Percentiles rank a stretch among this genome's conserved stretches.
Conservation (phyloP, 2,113 vertebrate genomes). For the Solea senegalensis region DNA sequence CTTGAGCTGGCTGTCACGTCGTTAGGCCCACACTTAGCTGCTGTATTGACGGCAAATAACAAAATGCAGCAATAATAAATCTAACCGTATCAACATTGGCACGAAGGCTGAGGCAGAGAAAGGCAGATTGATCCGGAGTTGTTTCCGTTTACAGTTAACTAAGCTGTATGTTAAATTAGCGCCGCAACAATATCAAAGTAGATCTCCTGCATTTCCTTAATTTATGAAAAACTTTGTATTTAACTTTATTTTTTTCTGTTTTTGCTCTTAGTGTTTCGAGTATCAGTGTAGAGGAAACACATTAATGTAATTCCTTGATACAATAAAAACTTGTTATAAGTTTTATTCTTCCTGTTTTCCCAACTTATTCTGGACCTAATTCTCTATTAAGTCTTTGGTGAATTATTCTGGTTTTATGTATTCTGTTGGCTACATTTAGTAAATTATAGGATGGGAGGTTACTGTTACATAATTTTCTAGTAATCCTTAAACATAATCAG, state of each 20-base stretch:
- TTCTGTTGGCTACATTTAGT: background rate
- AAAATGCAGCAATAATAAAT: too few species aligned
- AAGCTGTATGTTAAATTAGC: background rate
- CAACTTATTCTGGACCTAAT: constrained; percentile 10
- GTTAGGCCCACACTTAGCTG: too few species aligned
- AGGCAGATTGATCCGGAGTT: background rate
- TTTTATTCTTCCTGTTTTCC: constrained; percentile 41
- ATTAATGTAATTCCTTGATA: constrained; percentile 33
- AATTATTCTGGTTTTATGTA: background rate
- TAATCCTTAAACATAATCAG: background rate
- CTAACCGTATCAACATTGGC: background rate
- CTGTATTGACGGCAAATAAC: too few species aligned
- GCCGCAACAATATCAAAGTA: constrained; percentile 1
- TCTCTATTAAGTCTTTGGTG: background rate
- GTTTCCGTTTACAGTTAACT: background rate
- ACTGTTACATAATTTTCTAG: background rate
- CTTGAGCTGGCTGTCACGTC: too few species aligned
- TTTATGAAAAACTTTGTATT: constrained; percentile 63
- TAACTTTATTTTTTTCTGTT: constrained; percentile 23
- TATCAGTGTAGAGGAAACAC: constrained; percentile 46
- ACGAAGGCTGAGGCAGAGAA: background rate
- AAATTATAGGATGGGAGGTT: background rate
- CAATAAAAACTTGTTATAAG: constrained; percentile 38
- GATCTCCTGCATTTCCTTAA: constrained; percentile 41
- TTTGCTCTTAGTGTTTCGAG: constrained; percentile 38